These are phyloP conservation scores for Frankliniella intonsa DNA, from an alignment of 2,888 invertebrate species.

Conservation along the genomic window DNA sequence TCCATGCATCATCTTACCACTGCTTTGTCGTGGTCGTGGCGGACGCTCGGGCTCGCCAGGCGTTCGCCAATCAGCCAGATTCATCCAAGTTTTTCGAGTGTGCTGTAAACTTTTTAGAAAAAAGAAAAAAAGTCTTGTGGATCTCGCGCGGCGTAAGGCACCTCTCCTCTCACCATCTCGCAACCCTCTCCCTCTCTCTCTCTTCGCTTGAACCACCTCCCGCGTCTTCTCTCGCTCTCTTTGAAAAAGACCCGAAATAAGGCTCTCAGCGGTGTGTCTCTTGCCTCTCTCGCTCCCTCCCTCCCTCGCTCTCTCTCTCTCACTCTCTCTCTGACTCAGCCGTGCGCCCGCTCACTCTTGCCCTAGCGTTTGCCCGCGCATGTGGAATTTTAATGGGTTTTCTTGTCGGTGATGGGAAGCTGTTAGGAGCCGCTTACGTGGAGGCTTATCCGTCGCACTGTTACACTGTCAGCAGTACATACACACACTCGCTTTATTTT, in stretches of 20 bases:
- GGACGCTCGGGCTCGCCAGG: too few relatives aligned
- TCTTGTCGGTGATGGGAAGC: conserved; percentile 21
- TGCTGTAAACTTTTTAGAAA: too few relatives aligned
- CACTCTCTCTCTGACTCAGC: not conserved
- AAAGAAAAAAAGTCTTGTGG: too few relatives aligned
- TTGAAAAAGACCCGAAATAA: conserved; percentile 21
- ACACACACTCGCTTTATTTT: too few relatives aligned
- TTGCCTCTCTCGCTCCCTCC: not conserved
- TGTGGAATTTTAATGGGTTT: conserved; percentile 27
- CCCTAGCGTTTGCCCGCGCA: not conserved
- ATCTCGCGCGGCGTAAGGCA: not conserved
- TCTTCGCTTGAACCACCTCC: not conserved
- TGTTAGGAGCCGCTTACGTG: conserved; percentile 14
- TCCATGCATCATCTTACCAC: too few relatives aligned
- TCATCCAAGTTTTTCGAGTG: too few relatives aligned
- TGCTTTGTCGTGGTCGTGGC: too few relatives aligned
- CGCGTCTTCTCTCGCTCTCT: not conserved
- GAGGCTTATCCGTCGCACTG: not conserved
- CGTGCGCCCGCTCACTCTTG: not conserved
- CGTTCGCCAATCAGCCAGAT: too few relatives aligned
- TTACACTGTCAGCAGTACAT: not conserved
- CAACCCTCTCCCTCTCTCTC: not conserved
- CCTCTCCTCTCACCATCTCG: not conserved
- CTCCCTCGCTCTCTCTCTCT: not conserved
- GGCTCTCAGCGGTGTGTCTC: not conserved